phyloP scores from a whole-genome alignment of 2,888 invertebrate species.

The Litoditis marina region DNA sequence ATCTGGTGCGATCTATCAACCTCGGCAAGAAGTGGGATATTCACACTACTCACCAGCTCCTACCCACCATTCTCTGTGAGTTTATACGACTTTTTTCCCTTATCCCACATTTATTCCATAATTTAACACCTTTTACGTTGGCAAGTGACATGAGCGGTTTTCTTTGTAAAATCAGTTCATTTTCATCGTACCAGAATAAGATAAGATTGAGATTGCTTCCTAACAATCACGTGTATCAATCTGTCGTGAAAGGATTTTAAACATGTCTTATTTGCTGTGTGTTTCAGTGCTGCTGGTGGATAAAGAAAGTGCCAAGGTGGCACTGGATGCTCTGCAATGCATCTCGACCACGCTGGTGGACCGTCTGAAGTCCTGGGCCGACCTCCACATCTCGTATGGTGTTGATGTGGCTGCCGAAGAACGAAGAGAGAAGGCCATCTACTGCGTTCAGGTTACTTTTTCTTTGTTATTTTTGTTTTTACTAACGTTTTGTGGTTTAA shows the following conservation, averaged over 20 bases:
- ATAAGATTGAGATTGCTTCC: background rate
- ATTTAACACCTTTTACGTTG: no score
- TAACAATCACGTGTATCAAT: no score
- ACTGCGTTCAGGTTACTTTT: constrained; percentile 31
- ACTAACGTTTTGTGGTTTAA: no score
- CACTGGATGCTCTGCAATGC: constrained; percentile 6
- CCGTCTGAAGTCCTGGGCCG: constrained; percentile 3
- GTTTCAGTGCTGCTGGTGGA: constrained; percentile 11
- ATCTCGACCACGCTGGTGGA: constrained; percentile 8
- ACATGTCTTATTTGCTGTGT: background rate
- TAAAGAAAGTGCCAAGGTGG: background rate
- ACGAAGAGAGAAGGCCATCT: constrained; percentile 27
- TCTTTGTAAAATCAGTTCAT: constrained; percentile 2
- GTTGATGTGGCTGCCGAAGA: constrained; percentile 39
- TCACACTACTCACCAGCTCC: no score
- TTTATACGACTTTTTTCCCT: no score
- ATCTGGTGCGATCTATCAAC: no score
- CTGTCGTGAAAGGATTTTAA: no score
- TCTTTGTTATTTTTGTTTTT: no score
- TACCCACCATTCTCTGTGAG: no score
- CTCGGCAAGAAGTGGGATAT: no score
- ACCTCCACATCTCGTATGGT: constrained; percentile 12
- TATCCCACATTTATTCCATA: no score
- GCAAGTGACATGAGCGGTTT: no score
- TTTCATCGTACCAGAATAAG: constrained; percentile 4